Percentiles rank a stretch among this genome's conserved stretches.
Evolutionary conservation across 2,797 vertebrate species (phyloP).

Genomic region (Trichosurus vulpecula): DNA sequence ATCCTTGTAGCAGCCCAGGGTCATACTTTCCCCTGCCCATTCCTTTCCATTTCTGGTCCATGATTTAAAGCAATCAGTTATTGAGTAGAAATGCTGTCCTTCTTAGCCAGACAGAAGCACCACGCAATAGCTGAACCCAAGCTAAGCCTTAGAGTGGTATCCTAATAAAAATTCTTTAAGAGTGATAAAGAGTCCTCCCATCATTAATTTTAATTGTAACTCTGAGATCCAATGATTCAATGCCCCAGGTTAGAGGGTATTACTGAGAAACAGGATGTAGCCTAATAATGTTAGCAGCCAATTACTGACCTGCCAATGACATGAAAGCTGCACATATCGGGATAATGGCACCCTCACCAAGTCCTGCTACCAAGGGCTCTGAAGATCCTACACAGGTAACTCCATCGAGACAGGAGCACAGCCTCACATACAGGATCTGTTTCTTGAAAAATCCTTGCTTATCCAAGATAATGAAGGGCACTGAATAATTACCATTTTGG

Average conservation of each 20-base stretch:
- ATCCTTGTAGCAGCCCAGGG: neutral
- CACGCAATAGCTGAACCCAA: neutral
- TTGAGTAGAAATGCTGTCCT: neutral
- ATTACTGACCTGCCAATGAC: conserved; percentile 85
- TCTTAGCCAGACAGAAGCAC: neutral
- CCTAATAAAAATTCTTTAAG: neutral
- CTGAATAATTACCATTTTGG: conserved; percentile 82
- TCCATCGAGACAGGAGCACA: conserved; percentile 85
- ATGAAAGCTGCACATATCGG: conserved; percentile 79
- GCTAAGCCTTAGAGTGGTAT: neutral
- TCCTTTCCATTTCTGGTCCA: neutral
- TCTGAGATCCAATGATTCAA: neutral
- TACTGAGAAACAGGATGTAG: neutral
- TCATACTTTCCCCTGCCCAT: neutral
- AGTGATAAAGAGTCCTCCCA: neutral
- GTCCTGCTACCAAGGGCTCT: rapidly evolving
- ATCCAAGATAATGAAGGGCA: conserved; percentile 87
- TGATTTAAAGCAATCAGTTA: neutral
- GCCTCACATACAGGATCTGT: conserved; percentile 77
- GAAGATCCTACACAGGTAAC: conserved; percentile 64
- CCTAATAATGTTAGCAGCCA: rapidly evolving
- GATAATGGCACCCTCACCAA: conserved; percentile 79
- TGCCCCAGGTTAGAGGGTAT: rapidly evolving
- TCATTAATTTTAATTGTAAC: neutral
- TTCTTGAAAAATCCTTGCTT: conserved; percentile 80